Evolutionary conservation across 2,113 vertebrate species (phyloP), one percentile per base, ranked within the genome.

Genomic region (Apaloderma vittatum): DNA sequence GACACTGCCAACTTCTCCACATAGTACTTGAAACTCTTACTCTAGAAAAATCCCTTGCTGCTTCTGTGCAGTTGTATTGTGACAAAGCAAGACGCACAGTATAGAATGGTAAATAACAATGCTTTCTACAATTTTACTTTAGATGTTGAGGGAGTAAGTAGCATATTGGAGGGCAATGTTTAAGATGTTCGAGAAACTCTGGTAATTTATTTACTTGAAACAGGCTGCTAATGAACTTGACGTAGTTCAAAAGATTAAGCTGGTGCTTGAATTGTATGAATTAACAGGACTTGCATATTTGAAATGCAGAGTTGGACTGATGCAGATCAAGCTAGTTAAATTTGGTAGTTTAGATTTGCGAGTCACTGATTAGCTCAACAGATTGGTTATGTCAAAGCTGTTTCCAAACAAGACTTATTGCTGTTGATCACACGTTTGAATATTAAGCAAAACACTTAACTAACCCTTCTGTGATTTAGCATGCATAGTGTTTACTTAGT

Each of bases 381-480:
- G 68, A 58, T 75, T 71, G 45, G 43, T 84, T 83, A 14, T 90
- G 72, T 86, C 34, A 15, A 15, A 90, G 34, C 74, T 95, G 59
- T 84, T 94, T 94, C 68, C 65, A 84, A 73, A 67, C 48, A 34
- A 82, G 73, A 49, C 29, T 86, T 83, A 17, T 0, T 80, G 85
- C 67, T 88, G 48, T 90, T 93, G 34, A 37, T 86, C 48, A 51
- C 67, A 36, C 3, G 8, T 80, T 84, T 90, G 75, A 30, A 86
- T 81, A 86, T 77, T 67, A 71, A 94, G 61, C 67, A 80, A 51
- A 90, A 74, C 67, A 67, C 78, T 93, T 80, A 55, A 84, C 67
- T 88, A 74, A 63, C 48, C 66, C 26, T 65, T 4, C 57, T 52
- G 57, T 78, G 70, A 55, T 84, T 92, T 61, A 79, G 58, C 45